These are phyloP conservation scores for Trachelus iudaicus DNA, from an alignment of 2,888 invertebrate species.

Conservation along the genomic window DNA sequence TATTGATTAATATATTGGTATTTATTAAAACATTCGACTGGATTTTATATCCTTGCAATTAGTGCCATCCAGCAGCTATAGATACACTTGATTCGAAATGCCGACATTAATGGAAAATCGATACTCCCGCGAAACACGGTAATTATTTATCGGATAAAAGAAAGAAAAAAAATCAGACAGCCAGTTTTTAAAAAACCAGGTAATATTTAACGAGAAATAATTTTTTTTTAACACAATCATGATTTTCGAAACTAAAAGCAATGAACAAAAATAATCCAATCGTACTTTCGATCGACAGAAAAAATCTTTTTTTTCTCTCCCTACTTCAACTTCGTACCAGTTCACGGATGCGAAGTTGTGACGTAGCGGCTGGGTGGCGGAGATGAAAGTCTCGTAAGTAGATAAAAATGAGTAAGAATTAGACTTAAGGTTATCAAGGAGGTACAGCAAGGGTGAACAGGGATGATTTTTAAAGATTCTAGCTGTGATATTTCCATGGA, in stretches of 20 bases:
- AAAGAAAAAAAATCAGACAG: background rate
- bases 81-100: background rate
- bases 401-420: background rate
- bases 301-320: background rate
- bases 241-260: background rate
- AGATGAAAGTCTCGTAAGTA: background rate
- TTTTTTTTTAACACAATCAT: background rate
- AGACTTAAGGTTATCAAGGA: background rate
- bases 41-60: background rate
- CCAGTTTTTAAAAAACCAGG: background rate
- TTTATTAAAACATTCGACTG: background rate
- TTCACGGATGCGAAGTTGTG: background rate
- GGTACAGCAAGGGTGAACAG: background rate
- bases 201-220: background rate
- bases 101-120: background rate
- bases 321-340: background rate
- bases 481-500: background rate
- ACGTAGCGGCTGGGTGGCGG: background rate
- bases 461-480: background rate
- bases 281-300: background rate
- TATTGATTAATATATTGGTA: background rate
- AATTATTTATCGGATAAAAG: background rate
- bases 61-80: background rate
- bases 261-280: background rate
- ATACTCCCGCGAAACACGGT: background rate